A percentile compares a stretch with the other conserved stretches of the same genome.
Conservation (phyloP, 2,113 vertebrate genomes). For the Mustelus asterias region DNA sequence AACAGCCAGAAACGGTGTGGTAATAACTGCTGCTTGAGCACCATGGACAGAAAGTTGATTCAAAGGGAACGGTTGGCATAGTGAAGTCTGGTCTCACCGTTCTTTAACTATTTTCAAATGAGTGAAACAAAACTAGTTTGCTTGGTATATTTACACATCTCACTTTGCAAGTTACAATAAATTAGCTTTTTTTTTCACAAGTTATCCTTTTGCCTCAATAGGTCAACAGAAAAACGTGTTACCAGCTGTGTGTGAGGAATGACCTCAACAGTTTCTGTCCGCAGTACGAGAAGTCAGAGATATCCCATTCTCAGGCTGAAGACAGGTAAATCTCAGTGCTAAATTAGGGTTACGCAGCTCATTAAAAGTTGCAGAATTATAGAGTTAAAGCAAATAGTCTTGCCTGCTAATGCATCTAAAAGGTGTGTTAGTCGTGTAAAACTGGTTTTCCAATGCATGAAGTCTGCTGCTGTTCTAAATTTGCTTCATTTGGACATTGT, state of each 20-base stretch:
- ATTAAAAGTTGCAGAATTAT: not conserved
- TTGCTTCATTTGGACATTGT: not conserved
- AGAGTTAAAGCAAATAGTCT: not conserved
- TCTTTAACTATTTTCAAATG: not conserved
- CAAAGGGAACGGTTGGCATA: not conserved
- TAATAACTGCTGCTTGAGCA: not conserved
- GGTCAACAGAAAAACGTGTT: conserved; percentile 56
- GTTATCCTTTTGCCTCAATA: conserved; percentile 47
- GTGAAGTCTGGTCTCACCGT: not conserved
- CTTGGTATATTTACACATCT: not conserved
- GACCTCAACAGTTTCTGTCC: conserved; percentile 47
- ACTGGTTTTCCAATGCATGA: not conserved
- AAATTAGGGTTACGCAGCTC: not conserved
- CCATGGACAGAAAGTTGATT: not conserved
- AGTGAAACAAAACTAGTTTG: not conserved
- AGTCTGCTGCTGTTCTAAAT: not conserved
- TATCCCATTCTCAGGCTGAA: not conserved
- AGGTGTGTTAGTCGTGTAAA: not conserved
- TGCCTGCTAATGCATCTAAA: not conserved
- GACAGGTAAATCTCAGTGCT: not conserved
- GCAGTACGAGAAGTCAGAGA: conserved; percentile 40
- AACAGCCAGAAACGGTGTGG: not conserved
- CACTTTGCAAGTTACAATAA: not conserved
- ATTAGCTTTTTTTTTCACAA: not conserved
- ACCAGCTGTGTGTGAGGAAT: conserved; percentile 50